A percentile compares a stretch with the other conserved stretches of the same genome.
Conservation (phyloP, 2,113 vertebrate species). For the Siphamia tubifer region DNA sequence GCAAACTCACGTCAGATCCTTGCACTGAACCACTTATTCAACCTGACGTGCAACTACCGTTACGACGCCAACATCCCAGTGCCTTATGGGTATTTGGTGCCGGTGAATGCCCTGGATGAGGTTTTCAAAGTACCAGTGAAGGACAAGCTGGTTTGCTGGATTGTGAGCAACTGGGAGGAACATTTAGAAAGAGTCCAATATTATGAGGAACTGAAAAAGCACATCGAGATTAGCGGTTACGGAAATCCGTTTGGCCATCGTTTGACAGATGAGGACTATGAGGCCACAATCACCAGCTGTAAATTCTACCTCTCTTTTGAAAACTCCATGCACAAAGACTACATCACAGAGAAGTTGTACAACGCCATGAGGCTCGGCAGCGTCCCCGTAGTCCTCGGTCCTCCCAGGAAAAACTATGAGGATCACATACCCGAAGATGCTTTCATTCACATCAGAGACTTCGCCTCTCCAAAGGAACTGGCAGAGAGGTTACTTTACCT, state of each 20-base stretch:
- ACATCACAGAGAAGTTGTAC: conserved; percentile 89
- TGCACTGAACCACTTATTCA: conserved; percentile 82
- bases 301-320: conserved; percentile 92
- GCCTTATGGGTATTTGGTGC: conserved; percentile 84
- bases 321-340: conserved; percentile 88
- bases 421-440: conserved; percentile 84
- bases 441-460: conserved; percentile 90
- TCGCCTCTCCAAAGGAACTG: conserved; percentile 82
- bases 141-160: conserved; percentile 87
- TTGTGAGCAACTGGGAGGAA: conserved; percentile 88
- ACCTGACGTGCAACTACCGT: conserved; percentile 85
- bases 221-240: conserved; percentile 81
- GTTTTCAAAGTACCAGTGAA: conserved; percentile 83
- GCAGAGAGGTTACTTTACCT: conserved; percentile 84
- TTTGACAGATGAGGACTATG: conserved; percentile 77
- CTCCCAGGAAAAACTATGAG: conserved; percentile 86
- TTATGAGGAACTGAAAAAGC: conserved; percentile 84
- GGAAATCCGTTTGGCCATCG: conserved; percentile 80
- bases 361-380: conserved; percentile 81
- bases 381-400: conserved; percentile 86
- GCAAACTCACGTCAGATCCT: conserved; percentile 75
- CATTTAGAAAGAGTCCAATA: conserved; percentile 82
- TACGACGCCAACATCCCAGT: conserved; percentile 86
- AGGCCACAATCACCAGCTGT: conserved; percentile 81
- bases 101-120: conserved; percentile 70